Conservation (phyloP, 2,797 vertebrate genomes). For the Silurus lanzhouensis region DNA sequence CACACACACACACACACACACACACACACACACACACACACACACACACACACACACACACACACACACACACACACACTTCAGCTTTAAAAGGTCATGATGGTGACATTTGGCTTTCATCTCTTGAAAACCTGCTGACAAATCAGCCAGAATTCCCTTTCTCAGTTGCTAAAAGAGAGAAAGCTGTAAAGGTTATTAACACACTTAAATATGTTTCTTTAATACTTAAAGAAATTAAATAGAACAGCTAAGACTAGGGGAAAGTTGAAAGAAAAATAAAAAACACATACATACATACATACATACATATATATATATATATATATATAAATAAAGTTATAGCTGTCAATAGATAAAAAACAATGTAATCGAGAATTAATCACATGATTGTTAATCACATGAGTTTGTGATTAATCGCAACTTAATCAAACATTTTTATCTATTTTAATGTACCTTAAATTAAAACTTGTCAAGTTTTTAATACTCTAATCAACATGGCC, state of each 20-base stretch:
- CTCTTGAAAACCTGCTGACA: neutral
- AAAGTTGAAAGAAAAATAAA: neutral
- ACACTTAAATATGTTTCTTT: neutral
- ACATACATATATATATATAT: too few species aligned
- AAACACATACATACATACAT: too few species aligned
- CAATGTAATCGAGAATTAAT: too few species aligned
- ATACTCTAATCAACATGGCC: too few species aligned
- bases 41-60: conserved; percentile 52
- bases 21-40: conserved; percentile 73
- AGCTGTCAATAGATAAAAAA: neutral
- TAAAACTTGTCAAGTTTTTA: too few species aligned
- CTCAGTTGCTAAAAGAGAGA: neutral
- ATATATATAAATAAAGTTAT: too few species aligned
- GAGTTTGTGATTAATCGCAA: too few species aligned
- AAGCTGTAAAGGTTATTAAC: neutral
- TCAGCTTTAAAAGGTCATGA: conserved; percentile 6
- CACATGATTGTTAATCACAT: too few species aligned
- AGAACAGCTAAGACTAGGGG: neutral
- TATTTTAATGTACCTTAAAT: too few species aligned
- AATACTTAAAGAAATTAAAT: neutral
- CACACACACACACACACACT: conserved; percentile 65
- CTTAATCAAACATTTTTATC: too few species aligned
- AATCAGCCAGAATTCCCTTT: conserved; percentile 1
- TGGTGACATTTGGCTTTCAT: neutral
- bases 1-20: conserved; percentile 65